Conservation (phyloP, 2,797 vertebrate species). For the Myotis planiceps region DNA sequence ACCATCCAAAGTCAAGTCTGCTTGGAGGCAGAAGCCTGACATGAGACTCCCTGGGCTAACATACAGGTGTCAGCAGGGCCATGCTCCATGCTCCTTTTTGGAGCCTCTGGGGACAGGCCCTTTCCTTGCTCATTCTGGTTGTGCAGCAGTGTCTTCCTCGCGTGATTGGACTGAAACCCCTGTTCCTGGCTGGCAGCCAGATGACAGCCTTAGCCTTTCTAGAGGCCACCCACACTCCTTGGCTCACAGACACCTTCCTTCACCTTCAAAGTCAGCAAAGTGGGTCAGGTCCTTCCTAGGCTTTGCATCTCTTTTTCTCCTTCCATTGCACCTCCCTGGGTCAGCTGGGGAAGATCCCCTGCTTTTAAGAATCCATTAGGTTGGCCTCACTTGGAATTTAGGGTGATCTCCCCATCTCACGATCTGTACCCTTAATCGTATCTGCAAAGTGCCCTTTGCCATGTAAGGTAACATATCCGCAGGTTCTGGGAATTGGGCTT, state of each 20-base stretch:
- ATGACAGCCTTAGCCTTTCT: neutral
- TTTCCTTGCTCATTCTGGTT: neutral
- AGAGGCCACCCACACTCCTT: neutral
- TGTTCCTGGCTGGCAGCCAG: neutral
- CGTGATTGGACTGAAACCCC: no score
- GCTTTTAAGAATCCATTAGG: neutral
- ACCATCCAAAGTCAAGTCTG: no score
- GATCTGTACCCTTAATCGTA: neutral
- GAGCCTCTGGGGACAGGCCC: fast-evolving
- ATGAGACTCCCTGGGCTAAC: no score
- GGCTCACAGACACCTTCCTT: neutral
- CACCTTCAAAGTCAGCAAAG: neutral
- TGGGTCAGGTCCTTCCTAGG: neutral
- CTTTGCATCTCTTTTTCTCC: no score
- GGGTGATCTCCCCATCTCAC: neutral
- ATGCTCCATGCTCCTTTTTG: neutral
- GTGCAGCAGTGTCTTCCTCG: neutral
- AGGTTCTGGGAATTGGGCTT: neutral
- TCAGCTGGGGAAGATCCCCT: neutral
- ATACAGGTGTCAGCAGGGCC: neutral
- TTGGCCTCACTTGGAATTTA: neutral
- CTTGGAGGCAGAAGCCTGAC: neutral
- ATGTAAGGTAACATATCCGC: no score
- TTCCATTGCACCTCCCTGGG: neutral
- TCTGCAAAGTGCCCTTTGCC: neutral